phyloP scores from a whole-genome alignment of 2,888 invertebrate genomes.

The Oeneis ivallda region DNA sequence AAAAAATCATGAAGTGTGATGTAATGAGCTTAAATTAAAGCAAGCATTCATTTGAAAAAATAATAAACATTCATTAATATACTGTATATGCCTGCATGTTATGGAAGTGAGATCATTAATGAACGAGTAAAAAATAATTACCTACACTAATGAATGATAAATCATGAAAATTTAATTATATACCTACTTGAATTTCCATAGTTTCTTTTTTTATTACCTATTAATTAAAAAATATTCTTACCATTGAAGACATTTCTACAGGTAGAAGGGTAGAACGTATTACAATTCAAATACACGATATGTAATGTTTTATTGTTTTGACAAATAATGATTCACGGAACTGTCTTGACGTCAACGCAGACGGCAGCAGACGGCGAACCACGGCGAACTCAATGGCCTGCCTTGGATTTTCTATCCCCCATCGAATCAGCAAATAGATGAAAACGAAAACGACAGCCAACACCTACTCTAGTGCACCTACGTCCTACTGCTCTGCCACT shows the following conservation, averaged over 20 bases:
- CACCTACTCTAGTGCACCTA: too few species aligned
- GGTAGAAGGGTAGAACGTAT: conserved; percentile 38
- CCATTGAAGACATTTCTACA: conserved; percentile 68
- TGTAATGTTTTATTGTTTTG: conserved; percentile 55
- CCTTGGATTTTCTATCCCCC: conserved; percentile 47
- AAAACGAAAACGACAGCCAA: conserved; percentile 47
- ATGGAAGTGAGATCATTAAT: neutral
- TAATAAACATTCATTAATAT: neutral
- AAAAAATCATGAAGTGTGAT: neutral
- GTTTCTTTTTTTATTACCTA: conserved; percentile 6
- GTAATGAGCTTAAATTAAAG: neutral
- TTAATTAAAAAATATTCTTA: conserved; percentile 52
- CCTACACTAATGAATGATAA: conserved; percentile 7
- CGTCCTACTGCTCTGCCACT: too few species aligned
- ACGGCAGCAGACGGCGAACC: too few species aligned
- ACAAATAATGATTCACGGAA: conserved; percentile 70
- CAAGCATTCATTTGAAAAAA: neutral
- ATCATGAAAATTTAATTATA: neutral
- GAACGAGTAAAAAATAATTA: neutral
- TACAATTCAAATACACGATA: conserved; percentile 43
- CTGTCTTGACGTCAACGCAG: conserved; percentile 62
- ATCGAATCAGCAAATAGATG: conserved; percentile 47
- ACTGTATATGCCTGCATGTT: neutral
- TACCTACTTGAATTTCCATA: too few species aligned
- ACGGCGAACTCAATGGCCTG: conserved; percentile 32